Evolutionary conservation across 2,797 vertebrate species (phyloP).

Genomic region (Coregonus sp.): DNA sequence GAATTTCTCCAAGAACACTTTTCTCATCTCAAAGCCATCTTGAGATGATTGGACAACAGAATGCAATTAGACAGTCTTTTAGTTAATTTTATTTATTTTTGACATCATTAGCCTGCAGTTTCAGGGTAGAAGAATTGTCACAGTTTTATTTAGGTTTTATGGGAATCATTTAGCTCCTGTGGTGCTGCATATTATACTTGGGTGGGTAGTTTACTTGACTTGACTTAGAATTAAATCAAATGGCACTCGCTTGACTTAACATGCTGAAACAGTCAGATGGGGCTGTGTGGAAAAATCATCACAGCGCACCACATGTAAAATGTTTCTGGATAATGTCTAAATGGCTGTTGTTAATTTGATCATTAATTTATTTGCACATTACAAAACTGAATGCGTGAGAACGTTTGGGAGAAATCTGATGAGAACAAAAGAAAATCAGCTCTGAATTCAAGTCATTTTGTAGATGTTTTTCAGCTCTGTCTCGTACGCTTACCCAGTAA

Average conservation of each 20-base stretch:
- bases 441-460: not conserved
- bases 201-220: not conserved
- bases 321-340: not conserved
- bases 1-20: not conserved
- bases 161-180: conserved; percentile 1
- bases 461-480: not conserved
- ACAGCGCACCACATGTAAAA: not conserved
- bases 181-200: not conserved
- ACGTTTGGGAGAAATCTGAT: not conserved
- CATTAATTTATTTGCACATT: not conserved
- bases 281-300: not conserved
- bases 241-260: conserved; percentile 1
- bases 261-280: not conserved
- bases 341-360: not conserved
- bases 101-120: not conserved
- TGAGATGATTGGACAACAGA: conserved; percentile 1
- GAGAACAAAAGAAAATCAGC: too few species aligned
- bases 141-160: not conserved
- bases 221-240: not conserved
- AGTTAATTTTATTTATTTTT: not conserved
- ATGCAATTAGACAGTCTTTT: not conserved
- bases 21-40: not conserved
- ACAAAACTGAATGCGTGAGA: not conserved
- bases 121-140: not conserved
- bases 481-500: too few species aligned